Percentiles rank a stretch among this genome's conserved stretches.
phyloP scores from a whole-genome alignment of 2,113 vertebrate species.

The Pao palembangensis region DNA sequence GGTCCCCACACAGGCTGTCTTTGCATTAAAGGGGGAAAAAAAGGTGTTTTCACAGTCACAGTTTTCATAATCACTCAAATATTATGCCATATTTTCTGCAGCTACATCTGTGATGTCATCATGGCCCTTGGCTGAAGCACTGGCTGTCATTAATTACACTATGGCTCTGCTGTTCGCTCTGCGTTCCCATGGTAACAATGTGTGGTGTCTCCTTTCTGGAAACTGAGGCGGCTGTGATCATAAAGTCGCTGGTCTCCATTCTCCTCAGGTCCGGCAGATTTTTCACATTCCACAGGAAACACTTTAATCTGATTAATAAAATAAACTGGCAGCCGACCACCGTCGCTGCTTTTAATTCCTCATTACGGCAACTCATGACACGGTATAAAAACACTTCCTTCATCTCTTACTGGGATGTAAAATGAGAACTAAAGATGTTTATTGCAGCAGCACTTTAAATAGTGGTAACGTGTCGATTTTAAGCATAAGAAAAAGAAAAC shows the following conservation, averaged over 20 bases:
- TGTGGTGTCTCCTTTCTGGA: slow-evolving; percentile 53
- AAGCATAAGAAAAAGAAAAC: neutral
- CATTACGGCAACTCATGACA: slow-evolving; percentile 8
- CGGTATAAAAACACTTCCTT: neutral
- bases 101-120: slow-evolving; percentile 59
- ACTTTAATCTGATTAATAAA: slow-evolving; percentile 32
- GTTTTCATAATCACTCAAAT: slow-evolving; percentile 32
- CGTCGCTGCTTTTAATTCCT: slow-evolving; percentile 18
- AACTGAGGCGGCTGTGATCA: slow-evolving; percentile 41
- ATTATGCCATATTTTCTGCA: slow-evolving; percentile 27
- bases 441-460: neutral
- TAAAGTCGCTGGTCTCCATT: slow-evolving; percentile 50
- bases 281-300: slow-evolving; percentile 16
- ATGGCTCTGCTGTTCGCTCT: slow-evolving; percentile 62
- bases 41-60: slow-evolving; percentile 2
- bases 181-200: slow-evolving; percentile 74
- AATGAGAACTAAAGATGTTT: neutral
- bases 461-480: neutral
- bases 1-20: slow-evolving; percentile 8
- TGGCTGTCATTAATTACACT: slow-evolving; percentile 69
- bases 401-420: neutral
- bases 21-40: slow-evolving; percentile 20
- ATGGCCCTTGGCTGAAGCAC: slow-evolving; percentile 55
- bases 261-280: slow-evolving; percentile 36
- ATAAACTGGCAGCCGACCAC: slow-evolving; percentile 15